phyloP scores from a whole-genome alignment of 1,140 invertebrate genomes.

The Calycopis cecrops region DNA sequence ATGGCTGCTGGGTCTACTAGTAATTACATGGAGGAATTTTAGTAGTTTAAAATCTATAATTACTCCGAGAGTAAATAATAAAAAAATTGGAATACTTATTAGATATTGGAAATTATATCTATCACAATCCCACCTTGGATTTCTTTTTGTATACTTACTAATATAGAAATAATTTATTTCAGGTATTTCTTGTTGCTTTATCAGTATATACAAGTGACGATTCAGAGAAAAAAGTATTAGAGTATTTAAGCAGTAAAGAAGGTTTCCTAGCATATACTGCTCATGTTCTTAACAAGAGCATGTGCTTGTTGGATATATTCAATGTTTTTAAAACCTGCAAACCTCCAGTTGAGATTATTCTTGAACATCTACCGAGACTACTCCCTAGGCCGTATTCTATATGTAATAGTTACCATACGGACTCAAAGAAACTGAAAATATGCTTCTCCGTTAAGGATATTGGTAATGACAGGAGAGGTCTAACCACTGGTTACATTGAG shows the following conservation, averaged over 20 bases:
- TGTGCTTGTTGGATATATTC: constrained; percentile 81
- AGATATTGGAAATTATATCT: no score
- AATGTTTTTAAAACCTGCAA: constrained; percentile 78
- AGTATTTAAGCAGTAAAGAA: constrained; percentile 80
- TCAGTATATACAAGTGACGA: constrained; percentile 76
- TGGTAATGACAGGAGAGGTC: constrained; percentile 74
- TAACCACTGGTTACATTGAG: constrained; percentile 82
- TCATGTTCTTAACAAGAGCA: constrained; percentile 76
- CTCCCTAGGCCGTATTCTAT: constrained; percentile 88
- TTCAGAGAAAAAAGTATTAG: constrained; percentile 77
- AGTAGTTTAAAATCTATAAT: no score
- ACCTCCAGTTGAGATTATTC: constrained; percentile 79
- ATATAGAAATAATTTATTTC: constrained; percentile 31
- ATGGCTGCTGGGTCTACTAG: no score
- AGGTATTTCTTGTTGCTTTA: constrained; percentile 80
- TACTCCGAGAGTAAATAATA: no score
- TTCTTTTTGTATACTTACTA: no score
- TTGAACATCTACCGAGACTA: constrained; percentile 84
- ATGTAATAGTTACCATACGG: constrained; percentile 77
- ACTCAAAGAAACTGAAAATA: constrained; percentile 75
- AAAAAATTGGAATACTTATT: no score
- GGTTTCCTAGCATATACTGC: constrained; percentile 78
- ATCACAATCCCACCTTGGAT: no score
- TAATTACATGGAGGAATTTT: no score
- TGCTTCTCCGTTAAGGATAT: constrained; percentile 81